Evolutionary conservation across 2,113 vertebrate genomes (phyloP).

Genomic region (Chionis minor): DNA sequence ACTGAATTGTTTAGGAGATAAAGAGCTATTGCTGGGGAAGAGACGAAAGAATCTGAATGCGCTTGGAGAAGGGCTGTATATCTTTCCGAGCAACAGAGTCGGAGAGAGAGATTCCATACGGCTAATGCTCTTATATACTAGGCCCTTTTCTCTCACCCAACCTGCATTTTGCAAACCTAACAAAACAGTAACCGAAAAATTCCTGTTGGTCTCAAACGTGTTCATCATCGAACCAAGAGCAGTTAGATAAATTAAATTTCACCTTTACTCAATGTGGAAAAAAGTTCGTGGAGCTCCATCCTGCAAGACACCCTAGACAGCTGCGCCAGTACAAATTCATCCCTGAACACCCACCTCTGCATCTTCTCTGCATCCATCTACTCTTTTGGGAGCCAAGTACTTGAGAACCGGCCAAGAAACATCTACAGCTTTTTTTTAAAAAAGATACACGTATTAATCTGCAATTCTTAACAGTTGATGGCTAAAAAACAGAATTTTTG

Average conservation of each 20-base stretch:
- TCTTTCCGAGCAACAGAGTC: not conserved
- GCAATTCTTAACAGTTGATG: not conserved
- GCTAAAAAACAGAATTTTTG: not conserved
- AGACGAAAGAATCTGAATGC: not conserved
- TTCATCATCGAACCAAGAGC: not conserved
- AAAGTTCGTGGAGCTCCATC: not conserved
- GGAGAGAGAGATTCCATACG: not conserved
- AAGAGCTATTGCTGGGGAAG: not conserved
- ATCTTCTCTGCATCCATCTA: not conserved
- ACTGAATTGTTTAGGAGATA: not conserved
- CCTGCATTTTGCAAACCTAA: not conserved
- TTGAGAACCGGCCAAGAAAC: not conserved
- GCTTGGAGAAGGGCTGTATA: fast-evolving
- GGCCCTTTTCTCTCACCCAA: not conserved
- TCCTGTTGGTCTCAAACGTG: not conserved
- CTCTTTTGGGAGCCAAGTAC: not conserved
- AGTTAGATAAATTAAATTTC: not conserved
- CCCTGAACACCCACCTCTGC: not conserved
- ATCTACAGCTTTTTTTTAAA: not conserved
- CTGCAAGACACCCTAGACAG: not conserved
- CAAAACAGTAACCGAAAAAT: not conserved
- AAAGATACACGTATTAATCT: not conserved
- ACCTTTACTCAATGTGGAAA: not conserved
- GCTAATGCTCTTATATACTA: too few relatives aligned
- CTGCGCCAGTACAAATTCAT: not conserved